These are phyloP conservation scores for Erpobdella octoculata DNA, from an alignment of 2,888 invertebrate species.

Conservation along the genomic window DNA sequence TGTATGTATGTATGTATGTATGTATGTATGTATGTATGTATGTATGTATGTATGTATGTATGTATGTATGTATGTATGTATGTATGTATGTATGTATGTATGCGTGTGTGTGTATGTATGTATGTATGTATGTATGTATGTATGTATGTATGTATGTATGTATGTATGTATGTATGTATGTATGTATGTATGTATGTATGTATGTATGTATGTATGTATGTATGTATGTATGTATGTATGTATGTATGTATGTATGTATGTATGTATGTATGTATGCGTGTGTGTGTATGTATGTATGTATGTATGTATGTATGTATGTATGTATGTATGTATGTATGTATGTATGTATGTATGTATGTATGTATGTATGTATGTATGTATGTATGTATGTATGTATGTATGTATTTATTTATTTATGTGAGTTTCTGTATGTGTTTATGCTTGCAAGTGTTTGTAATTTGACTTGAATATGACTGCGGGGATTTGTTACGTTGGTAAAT, in stretches of 20 bases:
- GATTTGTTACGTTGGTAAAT: no score
- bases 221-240: neutral
- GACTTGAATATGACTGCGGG: no score
- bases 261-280: neutral
- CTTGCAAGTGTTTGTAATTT: conserved; percentile 4
- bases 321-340: neutral
- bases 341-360: conserved; percentile 3
- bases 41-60: conserved; percentile 12
- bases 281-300: neutral
- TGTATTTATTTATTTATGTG: conserved; percentile 7
- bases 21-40: conserved; percentile 15
- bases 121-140: neutral
- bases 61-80: conserved; percentile 15
- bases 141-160: neutral
- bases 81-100: neutral
- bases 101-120: neutral
- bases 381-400: conserved; percentile 18
- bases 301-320: neutral
- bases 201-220: neutral
- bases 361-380: conserved; percentile 5
- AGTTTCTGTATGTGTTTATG: conserved; percentile 14
- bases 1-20: conserved; percentile 1
- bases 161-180: conserved; percentile 1
- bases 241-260: neutral
- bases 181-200: neutral